Evolutionary conservation across 2,888 invertebrate species (phyloP).

Genomic region (Metopia argyrocephala): DNA sequence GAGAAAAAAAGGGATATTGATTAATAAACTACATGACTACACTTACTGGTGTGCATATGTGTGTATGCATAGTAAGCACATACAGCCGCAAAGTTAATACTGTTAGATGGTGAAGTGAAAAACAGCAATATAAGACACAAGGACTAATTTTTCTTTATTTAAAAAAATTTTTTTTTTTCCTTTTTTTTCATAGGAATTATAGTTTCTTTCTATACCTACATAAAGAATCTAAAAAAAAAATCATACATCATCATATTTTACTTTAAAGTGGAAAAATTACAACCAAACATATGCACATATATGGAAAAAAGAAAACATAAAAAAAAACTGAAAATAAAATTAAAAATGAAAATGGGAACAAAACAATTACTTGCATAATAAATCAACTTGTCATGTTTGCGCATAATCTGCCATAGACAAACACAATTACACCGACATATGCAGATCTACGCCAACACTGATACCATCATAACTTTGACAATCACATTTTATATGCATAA

Average conservation of each 20-base stretch:
- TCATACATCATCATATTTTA: constrained; percentile 53
- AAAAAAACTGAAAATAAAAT: constrained; percentile 18
- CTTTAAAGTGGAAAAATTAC: constrained; percentile 32
- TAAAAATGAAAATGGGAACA: constrained; percentile 69
- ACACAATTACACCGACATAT: not conserved
- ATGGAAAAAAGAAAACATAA: constrained; percentile 16
- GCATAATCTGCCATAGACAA: constrained; percentile 63
- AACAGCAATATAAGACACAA: not conserved
- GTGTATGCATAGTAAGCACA: no score
- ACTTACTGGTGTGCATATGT: no score
- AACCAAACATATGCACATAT: no score
- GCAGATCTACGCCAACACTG: constrained; percentile 37
- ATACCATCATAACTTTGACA: constrained; percentile 19
- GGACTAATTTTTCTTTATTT: not conserved
- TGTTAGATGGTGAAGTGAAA: not conserved
- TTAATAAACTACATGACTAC: constrained; percentile 44
- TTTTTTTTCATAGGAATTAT: constrained; percentile 7
- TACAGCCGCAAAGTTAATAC: constrained; percentile 20
- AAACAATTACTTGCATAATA: constrained; percentile 76
- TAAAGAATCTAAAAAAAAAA: constrained; percentile 1
- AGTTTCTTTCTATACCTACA: not conserved
- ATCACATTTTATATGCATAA: constrained; percentile 27
- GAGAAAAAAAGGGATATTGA: constrained; percentile 49
- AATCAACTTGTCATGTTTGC: constrained; percentile 73
- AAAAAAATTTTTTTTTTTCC: not conserved